A percentile compares a stretch with the other conserved stretches of the same genome.
Conservation (phyloP, 2,888 invertebrate genomes). For the Cheilosia pagana region DNA sequence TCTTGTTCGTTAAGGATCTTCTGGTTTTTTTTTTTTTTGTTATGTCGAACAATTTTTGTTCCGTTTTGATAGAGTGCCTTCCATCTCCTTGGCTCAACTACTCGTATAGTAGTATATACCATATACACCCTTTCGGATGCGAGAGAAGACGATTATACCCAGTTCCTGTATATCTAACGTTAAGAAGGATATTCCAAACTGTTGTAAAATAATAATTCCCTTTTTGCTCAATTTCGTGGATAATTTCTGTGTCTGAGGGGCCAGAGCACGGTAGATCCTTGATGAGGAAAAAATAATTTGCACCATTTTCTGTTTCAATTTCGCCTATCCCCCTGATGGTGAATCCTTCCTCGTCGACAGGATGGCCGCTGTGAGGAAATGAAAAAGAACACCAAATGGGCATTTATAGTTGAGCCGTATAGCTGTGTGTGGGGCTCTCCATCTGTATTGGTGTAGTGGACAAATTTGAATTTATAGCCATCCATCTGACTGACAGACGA, state of each 20-base stretch:
- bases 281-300: constrained; percentile 73
- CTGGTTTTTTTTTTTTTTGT: constrained; percentile 20
- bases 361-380: constrained; percentile 25
- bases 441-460: constrained; percentile 46
- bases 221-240: constrained; percentile 65
- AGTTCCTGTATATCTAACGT: constrained; percentile 43
- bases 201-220: constrained; percentile 65
- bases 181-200: constrained; percentile 64
- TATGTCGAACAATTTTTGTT: constrained; percentile 10
- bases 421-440: constrained; percentile 17
- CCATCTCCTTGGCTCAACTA: constrained; percentile 46
- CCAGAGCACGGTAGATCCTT: constrained; percentile 33
- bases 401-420: constrained; percentile 37
- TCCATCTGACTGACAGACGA: constrained; percentile 62
- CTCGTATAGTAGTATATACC: background rate
- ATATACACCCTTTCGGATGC: background rate
- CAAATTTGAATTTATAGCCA: constrained; percentile 70
- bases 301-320: constrained; percentile 61
- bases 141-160: background rate
- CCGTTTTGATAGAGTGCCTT: constrained; percentile 49
- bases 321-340: constrained; percentile 29
- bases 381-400: constrained; percentile 30
- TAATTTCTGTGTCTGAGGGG: constrained; percentile 53
- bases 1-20: constrained; percentile 68
- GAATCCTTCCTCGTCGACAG: background rate